phyloP scores from a whole-genome alignment of 2,113 vertebrate species.

The Lampris incognitus region DNA sequence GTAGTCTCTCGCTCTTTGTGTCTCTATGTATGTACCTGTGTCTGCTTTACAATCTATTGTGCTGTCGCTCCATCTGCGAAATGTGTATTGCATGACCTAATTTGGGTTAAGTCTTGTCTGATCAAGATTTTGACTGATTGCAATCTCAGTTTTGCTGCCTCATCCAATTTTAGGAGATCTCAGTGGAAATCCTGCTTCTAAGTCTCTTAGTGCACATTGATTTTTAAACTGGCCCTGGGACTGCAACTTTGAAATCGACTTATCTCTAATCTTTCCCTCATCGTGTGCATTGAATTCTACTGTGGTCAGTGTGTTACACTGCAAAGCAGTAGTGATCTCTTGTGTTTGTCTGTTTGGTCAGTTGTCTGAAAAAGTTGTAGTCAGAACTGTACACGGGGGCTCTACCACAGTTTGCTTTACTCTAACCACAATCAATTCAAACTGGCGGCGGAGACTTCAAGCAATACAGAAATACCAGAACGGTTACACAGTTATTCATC shows the following conservation, averaged over 20 bases:
- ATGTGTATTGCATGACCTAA: not conserved
- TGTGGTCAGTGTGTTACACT: not conserved
- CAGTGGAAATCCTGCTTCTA: not conserved
- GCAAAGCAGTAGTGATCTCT: not conserved
- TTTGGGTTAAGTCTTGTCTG: slow-evolving; percentile 37
- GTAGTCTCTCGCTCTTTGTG: no score
- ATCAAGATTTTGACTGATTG: slow-evolving; percentile 53
- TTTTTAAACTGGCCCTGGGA: slow-evolving; percentile 19
- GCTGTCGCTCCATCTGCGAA: no score
- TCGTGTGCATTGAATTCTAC: slow-evolving; percentile 20
- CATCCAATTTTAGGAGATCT: slow-evolving; percentile 37
- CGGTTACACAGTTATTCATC: not conserved
- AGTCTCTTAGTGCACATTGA: slow-evolving; percentile 23
- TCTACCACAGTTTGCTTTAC: not conserved
- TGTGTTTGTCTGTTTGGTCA: not conserved
- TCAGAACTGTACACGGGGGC: not conserved
- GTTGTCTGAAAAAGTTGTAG: slow-evolving; percentile 12
- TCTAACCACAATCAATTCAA: slow-evolving; percentile 1
- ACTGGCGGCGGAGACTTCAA: not conserved
- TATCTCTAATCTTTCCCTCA: slow-evolving; percentile 21
- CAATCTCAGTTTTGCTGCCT: slow-evolving; percentile 52
- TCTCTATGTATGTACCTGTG: no score
- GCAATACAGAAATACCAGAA: not conserved
- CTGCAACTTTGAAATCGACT: slow-evolving; percentile 36
- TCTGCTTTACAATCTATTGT: no score